Base-by-base conservation (phyloP, 2,888 invertebrate species). In the Chromoteleia sp. region DNA sequence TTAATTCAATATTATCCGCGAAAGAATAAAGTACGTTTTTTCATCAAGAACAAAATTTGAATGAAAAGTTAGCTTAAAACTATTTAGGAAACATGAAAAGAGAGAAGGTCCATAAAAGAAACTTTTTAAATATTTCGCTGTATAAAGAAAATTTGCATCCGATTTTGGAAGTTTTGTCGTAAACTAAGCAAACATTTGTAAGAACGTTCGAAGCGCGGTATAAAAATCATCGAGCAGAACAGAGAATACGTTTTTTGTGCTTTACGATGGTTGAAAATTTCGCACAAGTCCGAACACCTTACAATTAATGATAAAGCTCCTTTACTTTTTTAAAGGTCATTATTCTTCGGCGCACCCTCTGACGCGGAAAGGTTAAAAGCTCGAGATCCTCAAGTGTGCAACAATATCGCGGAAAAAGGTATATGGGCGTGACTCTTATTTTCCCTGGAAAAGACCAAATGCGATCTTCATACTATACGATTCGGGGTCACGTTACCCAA, bases 291-390 rank as follows among this genome's bases (percentile, higher is more conserved):
- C 63, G 33, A 39, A 74, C 67, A 58, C 41, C 71, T 71, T 45
- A 54, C 59, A 81, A 73, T 81, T 81, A 81, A 81, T 81, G 67
- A 76, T 58, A 52, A 67, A 65, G 52, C 33, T 48, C 21, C 48
- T 59, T 70, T 54, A 56, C 73, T 67, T 76, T 71, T 67, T 56
- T 17, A 45, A 71, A 71, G 52, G 58, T 56, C 61, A 68, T 77
- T 81, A 73, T 77, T 81, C 70, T 81, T 81, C 71, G 14, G 65
- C 65, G 56, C 36, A 43, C 36, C 63, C 59, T 58, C 71, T 77
- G 81, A 77, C 68, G 77, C 63, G 52, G 68, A 81, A 77, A 81
- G 81, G 73, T 77, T 81, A 73, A 81, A 81, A 81, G 81, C 73
- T 56, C 73, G 77, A 81, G 77, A 73, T 41, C 58, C 77, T 81